Evolutionary conservation across 2,113 vertebrate genomes (phyloP), one percentile per base, ranked within the genome.

Genomic region (Amazona guildingii): DNA sequence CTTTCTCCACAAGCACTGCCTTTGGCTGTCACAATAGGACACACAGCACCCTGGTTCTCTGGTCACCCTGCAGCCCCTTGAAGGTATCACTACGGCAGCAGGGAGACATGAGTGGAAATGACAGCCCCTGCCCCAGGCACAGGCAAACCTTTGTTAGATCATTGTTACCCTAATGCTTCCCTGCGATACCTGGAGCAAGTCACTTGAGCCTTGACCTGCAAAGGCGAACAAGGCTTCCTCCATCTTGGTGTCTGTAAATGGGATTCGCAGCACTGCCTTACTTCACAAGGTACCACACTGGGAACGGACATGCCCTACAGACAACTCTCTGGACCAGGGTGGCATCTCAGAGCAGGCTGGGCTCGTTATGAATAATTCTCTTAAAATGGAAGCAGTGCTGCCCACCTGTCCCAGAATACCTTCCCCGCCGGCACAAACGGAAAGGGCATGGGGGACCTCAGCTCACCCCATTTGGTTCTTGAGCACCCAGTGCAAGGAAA

Each of bases 241-340:
- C 0, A 3, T 27, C n/a, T 62, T 23, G 18, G 44, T 77, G 35
- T 48, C 75, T 66, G 27, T 17, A 80, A 85, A 77, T 7, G 29
- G 0, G 0, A 23, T 29, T 19, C 52, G 23, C 33, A 66, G 67
- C 21, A 33, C 20, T 0, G 2, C 19, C 72, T 52, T 31, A n/a
- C 72, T 79, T 87, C 70, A 43, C 1, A 2, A 61, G 54, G 54
- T 13, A 39, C 39, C 6, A 3, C 3, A 1, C 20, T 43, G 23
- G 63, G 55, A 81, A 55, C 0, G 0, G 33, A 48, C 4, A 0
- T 51, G 69, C 23, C 68, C 62, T 81, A 28, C 0, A 0, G 61
- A 61, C 4, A 9, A 16, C 17, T 73, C 0, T 0, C 44, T 12
- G 48, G 74, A 66, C 39, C 37, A 35, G 28, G 48, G n/a, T 24